These are phyloP conservation scores for Buceros bicornis DNA, from an alignment of 2,797 vertebrate species.

Conservation along the genomic window DNA sequence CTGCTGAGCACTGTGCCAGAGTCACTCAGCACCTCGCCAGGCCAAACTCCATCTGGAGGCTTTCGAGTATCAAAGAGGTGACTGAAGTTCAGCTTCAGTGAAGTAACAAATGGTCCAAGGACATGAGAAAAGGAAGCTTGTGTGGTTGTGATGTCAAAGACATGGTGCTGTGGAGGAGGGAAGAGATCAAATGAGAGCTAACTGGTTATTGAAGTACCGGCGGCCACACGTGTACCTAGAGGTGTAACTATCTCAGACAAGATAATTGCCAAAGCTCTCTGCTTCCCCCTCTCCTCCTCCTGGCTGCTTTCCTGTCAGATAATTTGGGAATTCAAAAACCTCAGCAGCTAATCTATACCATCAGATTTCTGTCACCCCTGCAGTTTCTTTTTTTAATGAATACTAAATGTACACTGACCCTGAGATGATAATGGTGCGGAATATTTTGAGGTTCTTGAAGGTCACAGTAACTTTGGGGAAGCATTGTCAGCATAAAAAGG, in stretches of 20 bases:
- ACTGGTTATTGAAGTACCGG: background rate
- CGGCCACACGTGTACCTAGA: background rate
- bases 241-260: conserved; percentile 14
- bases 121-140: background rate
- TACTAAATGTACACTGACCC: conserved; percentile 49
- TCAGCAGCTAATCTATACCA: conserved; percentile 55
- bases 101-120: background rate
- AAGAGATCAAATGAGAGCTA: background rate
- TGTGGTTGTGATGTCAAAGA: background rate
- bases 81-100: background rate
- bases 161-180: background rate
- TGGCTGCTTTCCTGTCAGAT: background rate
- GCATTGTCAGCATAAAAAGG: conserved; percentile 28
- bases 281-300: background rate
- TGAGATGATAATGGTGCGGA: conserved; percentile 28
- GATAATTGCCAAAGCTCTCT: background rate
- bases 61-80: background rate
- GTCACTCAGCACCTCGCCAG: background rate
- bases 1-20: fast-evolving
- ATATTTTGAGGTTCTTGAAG: conserved; percentile 50
- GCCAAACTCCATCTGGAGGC: background rate
- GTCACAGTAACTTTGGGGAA: conserved; percentile 52
- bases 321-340: conserved; percentile 52
- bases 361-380: conserved; percentile 51
- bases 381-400: conserved; percentile 51